Evolutionary conservation across 2,797 vertebrate genomes (phyloP).

Genomic region (Alexandromys oeconomus): DNA sequence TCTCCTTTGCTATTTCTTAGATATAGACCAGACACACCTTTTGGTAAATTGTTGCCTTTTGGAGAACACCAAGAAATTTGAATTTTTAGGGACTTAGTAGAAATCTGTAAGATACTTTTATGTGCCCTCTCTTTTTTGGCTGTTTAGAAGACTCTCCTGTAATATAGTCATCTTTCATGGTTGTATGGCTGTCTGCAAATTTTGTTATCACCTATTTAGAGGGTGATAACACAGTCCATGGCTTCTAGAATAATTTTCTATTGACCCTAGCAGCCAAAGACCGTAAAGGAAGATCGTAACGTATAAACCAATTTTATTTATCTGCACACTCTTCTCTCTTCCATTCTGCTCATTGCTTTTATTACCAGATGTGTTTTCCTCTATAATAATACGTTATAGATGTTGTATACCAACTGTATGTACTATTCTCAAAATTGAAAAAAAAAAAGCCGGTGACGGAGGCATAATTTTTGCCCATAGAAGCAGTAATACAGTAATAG

Average conservation of each 20-base stretch:
- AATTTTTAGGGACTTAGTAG: constrained; percentile 53
- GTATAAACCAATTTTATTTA: constrained; percentile 33
- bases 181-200: background rate
- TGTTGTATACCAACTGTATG: background rate
- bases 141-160: constrained; percentile 44
- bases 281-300: background rate
- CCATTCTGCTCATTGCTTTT: background rate
- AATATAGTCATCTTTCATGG: constrained; percentile 4
- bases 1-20: background rate
- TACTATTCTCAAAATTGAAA: constrained; percentile 7
- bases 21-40: background rate
- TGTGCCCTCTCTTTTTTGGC: constrained; percentile 25
- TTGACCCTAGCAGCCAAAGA: background rate
- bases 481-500: background rate
- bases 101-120: constrained; percentile 23
- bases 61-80: constrained; percentile 22
- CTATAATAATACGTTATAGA: background rate
- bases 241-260: background rate
- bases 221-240: background rate
- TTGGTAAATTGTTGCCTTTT: constrained; percentile 44
- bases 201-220: constrained; percentile 47
- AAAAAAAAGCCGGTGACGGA: background rate
- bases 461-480: background rate
- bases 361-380: background rate
- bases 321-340: background rate